Evolutionary conservation across 1,140 invertebrate genomes (phyloP), one percentile per base, ranked within the genome.

Genomic region (Prorops nasuta): DNA sequence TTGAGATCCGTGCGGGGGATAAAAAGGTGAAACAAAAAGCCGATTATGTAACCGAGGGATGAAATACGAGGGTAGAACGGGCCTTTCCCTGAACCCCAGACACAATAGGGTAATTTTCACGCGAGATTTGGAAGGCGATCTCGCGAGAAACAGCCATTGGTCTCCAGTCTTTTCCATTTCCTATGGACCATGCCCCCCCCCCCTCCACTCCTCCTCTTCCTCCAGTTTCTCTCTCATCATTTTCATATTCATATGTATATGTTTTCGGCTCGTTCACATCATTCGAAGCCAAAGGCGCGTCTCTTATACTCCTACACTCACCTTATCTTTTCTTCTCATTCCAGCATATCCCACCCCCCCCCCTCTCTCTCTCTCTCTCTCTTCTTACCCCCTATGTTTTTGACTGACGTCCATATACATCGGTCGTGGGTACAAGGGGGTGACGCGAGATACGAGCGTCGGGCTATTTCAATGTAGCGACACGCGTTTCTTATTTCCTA

Each of bases 81-180:
- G 39, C n/a, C 18, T 38, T n/a, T n/a, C n/a, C n/a, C n/a, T n/a
- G n/a, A n/a, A n/a, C n/a, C n/a, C n/a, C n/a, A n/a, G n/a, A n/a
- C n/a, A 74, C 72, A 77, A 77, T 77, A 70, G 75, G 74, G 73
- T 75, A 76, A 77, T 77, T 76, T 76, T 77, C 75, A 76, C 75
- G 75, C 73, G 73, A 76, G 74, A 76, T 77, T 77, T 77, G 75
- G 65, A 64, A 72, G 69, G 71, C 70, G 73, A 74, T 74, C 67
- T 71, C 58, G 66, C 65, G 67, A 58, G 61, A 66, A 60, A 53
- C 31, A 55, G 49, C 39, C 31, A 44, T 42, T 40, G 6, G 24
- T 28, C 10, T 28, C 24, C 24, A 10, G 10, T 6, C 22, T 24
- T 34, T 39, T 34, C 41, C 46, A 42, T 43, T 8, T 21, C 44